A percentile compares a stretch with the other conserved stretches of the same genome.
phyloP scores from a whole-genome alignment of 2,797 vertebrate genomes.

The Helarctos malayanus region DNA sequence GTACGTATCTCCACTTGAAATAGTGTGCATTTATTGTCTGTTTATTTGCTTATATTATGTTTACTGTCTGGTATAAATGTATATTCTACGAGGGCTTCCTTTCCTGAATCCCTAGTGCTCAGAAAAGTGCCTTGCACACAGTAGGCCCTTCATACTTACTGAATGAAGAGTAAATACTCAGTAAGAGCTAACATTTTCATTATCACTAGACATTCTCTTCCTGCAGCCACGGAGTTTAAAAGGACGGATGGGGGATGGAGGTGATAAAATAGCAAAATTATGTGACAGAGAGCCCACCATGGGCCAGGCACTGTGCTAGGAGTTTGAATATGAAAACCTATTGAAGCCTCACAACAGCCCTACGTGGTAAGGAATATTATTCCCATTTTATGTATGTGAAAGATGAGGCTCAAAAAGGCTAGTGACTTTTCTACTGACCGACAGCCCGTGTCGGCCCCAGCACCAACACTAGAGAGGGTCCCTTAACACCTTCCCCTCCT shows the following conservation, averaged over 20 bases:
- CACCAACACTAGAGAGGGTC: not conserved
- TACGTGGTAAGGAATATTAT: not conserved
- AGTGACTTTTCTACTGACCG: not conserved
- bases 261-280: not conserved
- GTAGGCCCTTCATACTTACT: not conserved
- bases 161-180: not conserved
- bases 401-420: not conserved
- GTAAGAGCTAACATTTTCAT: not conserved
- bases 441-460: not conserved
- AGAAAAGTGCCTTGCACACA: not conserved
- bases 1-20: not conserved
- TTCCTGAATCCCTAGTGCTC: not conserved
- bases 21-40: rapidly evolving
- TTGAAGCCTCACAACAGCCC: not conserved
- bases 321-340: not conserved
- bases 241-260: not conserved
- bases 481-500: no score
- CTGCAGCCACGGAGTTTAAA: not conserved
- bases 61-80: no score
- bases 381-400: not conserved
- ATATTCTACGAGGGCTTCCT: not conserved
- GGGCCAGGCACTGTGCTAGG: not conserved
- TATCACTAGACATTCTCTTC: not conserved
- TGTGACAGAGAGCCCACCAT: rapidly evolving
- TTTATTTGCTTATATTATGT: not conserved